A percentile compares a stretch with the other conserved stretches of the same genome.
Conservation (phyloP, 1,140 invertebrate genomes). For the Gonioctena quinquepunctata region DNA sequence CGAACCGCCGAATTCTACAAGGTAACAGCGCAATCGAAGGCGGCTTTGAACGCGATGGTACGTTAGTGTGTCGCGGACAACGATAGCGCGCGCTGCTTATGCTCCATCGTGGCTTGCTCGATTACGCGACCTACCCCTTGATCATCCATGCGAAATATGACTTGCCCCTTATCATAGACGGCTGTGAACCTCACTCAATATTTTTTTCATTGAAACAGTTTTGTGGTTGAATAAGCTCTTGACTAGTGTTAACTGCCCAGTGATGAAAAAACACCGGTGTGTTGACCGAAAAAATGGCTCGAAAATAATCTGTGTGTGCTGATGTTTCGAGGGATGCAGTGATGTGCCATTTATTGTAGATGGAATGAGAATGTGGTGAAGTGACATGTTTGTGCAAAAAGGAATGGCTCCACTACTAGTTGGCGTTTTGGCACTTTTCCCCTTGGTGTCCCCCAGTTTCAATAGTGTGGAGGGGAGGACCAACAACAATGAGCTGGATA, state of each 20-base stretch:
- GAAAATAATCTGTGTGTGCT: neutral
- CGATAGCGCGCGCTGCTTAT: slow-evolving; percentile 24
- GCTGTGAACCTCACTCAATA: neutral
- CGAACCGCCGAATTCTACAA: slow-evolving; percentile 23
- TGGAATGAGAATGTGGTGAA: slow-evolving; percentile 9
- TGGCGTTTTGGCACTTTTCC: slow-evolving; percentile 32
- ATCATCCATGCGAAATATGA: neutral
- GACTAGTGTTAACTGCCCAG: neutral
- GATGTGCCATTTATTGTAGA: slow-evolving; percentile 1
- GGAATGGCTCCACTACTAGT: slow-evolving; percentile 22
- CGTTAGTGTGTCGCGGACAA: slow-evolving; percentile 39
- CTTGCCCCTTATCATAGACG: neutral
- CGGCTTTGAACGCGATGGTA: slow-evolving; percentile 24
- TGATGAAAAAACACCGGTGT: neutral
- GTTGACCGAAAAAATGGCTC: too few species aligned
- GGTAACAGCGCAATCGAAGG: slow-evolving; percentile 36
- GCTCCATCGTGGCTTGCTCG: neutral
- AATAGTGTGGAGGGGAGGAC: slow-evolving; percentile 34
- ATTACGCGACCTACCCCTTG: neutral
- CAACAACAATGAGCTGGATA: slow-evolving; percentile 38
- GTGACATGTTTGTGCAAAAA: slow-evolving; percentile 32
- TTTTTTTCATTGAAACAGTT: neutral
- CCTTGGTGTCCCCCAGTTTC: slow-evolving; percentile 33
- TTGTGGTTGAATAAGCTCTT: neutral
- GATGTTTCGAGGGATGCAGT: neutral